Base-by-base conservation (phyloP, 2,888 invertebrate genomes). In the Drosophila austrosaltans region DNA sequence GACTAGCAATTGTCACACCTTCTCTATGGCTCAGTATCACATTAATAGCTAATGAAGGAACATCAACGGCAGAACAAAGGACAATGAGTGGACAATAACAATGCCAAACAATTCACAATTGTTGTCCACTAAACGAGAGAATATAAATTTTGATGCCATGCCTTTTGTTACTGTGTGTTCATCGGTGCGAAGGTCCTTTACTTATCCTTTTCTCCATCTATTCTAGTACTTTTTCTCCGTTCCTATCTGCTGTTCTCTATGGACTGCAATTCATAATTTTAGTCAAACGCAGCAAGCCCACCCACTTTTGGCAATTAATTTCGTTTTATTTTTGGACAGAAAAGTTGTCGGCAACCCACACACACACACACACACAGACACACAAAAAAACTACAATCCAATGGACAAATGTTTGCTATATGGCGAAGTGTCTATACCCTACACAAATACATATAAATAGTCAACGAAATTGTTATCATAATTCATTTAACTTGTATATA, bases 41-140 rank as follows among this genome's bases (percentile, higher is more conserved):
- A 80, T 82, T 80, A 77, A 78, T 80, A 69, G 81, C 77, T 85
- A 87, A 87, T 87, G 82, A 87, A 87, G 87, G 82, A 67, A 69
- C 76, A 81, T 66, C 67, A 66, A 69, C 67, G 56, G 32, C 57
- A 54, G 53, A 10, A 42, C 40, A 36, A 56, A 53, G 64, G 42
- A 67, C 68, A 69, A 67, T 66, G 56, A 32, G 20, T 66, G 68
- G 59, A 16, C 56, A 65, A 64, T 56, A 36, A 39, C 57, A 67
- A 67, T 66, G 67, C 48, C 66, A 53, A 42, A 59, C 69, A 68
- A 66, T 66, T 68, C 53, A 53, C 68, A 68, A 68, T 56, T 56
- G 44, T 56, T 16, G 54, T 53, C 54, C 59, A 44, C 69, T 28
- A 69, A 67, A 69, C 59, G 59, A 48, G 48, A 25, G 48, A 48